Evolutionary conservation across 2,113 vertebrate species (phyloP), one percentile per base, ranked within the genome.

Genomic region (Paratilapia polleni): DNA sequence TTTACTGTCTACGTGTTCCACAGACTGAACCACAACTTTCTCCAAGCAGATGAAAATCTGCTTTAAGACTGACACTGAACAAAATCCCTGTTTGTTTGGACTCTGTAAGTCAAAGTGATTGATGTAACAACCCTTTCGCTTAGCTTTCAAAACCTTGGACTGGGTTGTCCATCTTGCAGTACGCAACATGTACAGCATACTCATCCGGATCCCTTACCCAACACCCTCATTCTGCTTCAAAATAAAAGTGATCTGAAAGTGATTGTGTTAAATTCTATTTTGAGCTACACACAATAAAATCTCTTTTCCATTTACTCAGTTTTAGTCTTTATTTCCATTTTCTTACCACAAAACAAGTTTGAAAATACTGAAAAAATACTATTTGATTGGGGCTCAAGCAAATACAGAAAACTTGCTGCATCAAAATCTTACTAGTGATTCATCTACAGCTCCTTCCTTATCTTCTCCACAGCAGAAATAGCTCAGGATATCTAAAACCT

Each of bases 221-320:
- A 88, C 78, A 61, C 54, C 52, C 24, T 38, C 54, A 81, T 76
- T 83, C 41, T 89, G 82, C 91, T 88, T 91, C 54, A 90, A 83
- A 84, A 86, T 89, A 84, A 81, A 82, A 84, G 82, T 91, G 83
- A 90, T 85, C 56, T 87, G 84, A 76, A 92, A 89, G 90, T 92
- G 75, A 90, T 87, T 88, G 93, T 90, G 91, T 88, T 87, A 81
- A 91, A 94, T 88, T 93, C 89, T 93, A 89, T 91, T 94, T 93
- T 93, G 73, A 94, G 63, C 88, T 89, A 89, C 90, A 38, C 59
- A 24, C 62, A 90, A 81, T 82, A 88, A 74, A 86, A 92, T 91
- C 61, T 89, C 82, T 8, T 89, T 90, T 91, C 86, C 68, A 92
- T 93, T 87, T 88, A 85, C 59, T 80, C 34, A 57, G 2, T 63